Evolutionary conservation across 2,888 invertebrate genomes (phyloP), one percentile per base, ranked within the genome.

Genomic region (Fragum fragum): DNA sequence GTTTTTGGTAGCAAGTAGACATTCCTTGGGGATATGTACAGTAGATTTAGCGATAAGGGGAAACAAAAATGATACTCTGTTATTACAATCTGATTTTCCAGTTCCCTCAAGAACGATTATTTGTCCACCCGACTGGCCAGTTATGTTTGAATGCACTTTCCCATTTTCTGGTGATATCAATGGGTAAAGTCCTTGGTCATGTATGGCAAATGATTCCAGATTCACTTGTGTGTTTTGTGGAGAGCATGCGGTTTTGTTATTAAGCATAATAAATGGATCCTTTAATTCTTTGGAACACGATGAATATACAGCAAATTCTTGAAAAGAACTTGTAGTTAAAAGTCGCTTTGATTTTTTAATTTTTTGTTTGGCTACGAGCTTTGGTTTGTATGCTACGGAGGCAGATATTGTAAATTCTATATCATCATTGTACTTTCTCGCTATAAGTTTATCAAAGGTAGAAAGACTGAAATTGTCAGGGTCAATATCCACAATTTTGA

Each of bases 81-180:
- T 11, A 59, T 59, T 11, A 14, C 26, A 29, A 16, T 59, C 9
- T 23, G 7, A 14, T 21, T 53, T 57, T 21, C 72, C 72, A n/a
- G 7, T 39, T 21, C 72, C 72, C 57, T 72, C 72, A 32, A 72
- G 21, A 16, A 32, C 57, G 18, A 70, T 29, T 6, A 70, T 23
- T 53, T 70, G 70, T 5, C 18, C 66, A 21, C 36, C 36, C n/a
- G 21, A 16, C 16, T 32, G 32, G 18, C 21, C 39, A n/a, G n/a
- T n/a, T n/a, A n/a, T n/a, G n/a, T n/a, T n/a, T n/a, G n/a, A n/a
- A n/a, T n/a, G n/a, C 9, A 18, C 36, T 6, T 9, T 6, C 5
- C 5, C 3, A 6, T 36, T 36, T 36, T 39, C 18, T 18, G 36
- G 36, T 36, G 9, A 29, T 23, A 2, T 59, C 59, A 7, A 16